These are phyloP conservation scores for Oreochromis aureus DNA, from an alignment of 2,113 vertebrate species.

Conservation along the genomic window DNA sequence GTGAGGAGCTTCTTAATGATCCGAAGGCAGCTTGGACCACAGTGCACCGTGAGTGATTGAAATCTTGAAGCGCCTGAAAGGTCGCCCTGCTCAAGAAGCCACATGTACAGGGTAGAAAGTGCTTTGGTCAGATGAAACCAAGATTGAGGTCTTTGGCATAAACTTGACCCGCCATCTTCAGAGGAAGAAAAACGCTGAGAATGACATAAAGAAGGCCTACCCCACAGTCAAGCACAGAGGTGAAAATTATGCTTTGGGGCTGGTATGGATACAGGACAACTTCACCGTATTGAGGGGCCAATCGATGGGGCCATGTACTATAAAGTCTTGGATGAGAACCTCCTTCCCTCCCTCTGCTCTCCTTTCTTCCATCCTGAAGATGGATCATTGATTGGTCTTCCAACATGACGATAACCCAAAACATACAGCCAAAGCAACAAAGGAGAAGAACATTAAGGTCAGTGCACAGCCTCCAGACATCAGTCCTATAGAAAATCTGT, in stretches of 20 bases:
- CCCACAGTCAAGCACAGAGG: not conserved
- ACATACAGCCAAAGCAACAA: not conserved
- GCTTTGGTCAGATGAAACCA: too few species aligned
- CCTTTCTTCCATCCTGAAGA: not conserved
- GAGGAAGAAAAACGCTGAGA: not conserved
- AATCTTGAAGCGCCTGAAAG: too few species aligned
- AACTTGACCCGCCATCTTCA: not conserved
- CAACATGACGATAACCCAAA: not conserved
- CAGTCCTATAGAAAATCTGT: not conserved
- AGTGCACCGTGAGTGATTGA: too few species aligned
- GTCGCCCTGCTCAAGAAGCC: too few species aligned
- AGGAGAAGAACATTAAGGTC: not conserved
- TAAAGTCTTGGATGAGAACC: not conserved
- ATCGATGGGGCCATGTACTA: not conserved
- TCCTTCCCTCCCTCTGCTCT: not conserved
- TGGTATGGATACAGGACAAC: not conserved
- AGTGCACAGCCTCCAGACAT: not conserved
- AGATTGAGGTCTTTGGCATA: not conserved
- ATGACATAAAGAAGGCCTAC: not conserved
- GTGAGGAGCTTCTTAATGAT: too few species aligned
- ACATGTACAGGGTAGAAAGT: too few species aligned
- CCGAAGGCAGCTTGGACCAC: too few species aligned
- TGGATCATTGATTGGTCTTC: not conserved
- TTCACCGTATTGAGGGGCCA: fast-evolving
- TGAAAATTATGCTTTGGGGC: not conserved